A percentile compares a stretch with the other conserved stretches of the same genome.
Conservation (phyloP, 2,797 vertebrate genomes). For the Allobates femoralis region DNA sequence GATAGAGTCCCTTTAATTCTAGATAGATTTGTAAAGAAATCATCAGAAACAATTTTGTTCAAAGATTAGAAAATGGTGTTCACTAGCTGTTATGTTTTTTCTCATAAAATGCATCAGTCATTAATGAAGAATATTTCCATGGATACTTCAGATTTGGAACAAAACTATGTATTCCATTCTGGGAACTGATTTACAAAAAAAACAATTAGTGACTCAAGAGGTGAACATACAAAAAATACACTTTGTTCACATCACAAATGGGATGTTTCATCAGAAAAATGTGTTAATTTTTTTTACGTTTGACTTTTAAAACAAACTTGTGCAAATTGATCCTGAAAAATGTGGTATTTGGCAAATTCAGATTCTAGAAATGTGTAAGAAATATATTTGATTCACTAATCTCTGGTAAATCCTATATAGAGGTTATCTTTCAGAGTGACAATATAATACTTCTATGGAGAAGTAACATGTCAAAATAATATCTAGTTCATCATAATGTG, state of each 20-base stretch:
- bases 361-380: too few species aligned
- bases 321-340: too few species aligned
- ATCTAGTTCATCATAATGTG: not conserved
- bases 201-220: constrained; percentile 11
- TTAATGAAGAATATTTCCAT: constrained; percentile 47
- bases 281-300: too few species aligned
- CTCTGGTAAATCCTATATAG: not conserved
- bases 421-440: not conserved
- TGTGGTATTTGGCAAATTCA: too few species aligned
- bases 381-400: too few species aligned
- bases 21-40: too few species aligned
- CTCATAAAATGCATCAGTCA: not conserved
- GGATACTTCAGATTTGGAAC: constrained; percentile 46
- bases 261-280: not conserved
- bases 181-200: constrained; percentile 19
- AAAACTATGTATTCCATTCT: constrained; percentile 42
- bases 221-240: constrained; percentile 3
- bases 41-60: too few species aligned
- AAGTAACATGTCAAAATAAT: not conserved
- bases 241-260: not conserved
- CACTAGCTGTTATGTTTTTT: too few species aligned
- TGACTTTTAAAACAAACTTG: too few species aligned
- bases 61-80: too few species aligned
- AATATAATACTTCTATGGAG: not conserved
- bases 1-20: too few species aligned